Base-by-base conservation (phyloP, 2,888 invertebrate species). In the Colletes collaris region DNA sequence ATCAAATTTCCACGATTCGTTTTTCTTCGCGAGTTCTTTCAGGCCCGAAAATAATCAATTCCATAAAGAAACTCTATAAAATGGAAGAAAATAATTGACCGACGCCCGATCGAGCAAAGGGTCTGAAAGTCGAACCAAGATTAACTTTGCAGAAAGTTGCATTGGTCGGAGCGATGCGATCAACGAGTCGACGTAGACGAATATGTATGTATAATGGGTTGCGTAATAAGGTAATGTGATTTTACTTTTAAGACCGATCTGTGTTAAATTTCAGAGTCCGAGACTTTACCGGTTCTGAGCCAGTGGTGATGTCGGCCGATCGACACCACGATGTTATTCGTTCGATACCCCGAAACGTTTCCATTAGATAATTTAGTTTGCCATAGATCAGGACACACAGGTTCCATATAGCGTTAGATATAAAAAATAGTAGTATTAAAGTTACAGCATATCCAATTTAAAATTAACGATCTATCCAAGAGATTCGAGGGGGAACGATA, bases 191-290 rank as follows among this genome's bases (percentile, higher is more conserved):
- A 27, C 27, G 27, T 27, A 27, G 27, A 27, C 27, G 27, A 27
- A 27, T 27, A 27, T 27, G 27, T 27, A 27, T 27, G 27, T 27
- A 27, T 27, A 13, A 79, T 72, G 72, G 78, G 67, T 81, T 81
- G 74, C 65, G 58, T 71, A 83, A 85, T 71, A 83, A 85, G 76
- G 58, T 79, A 79, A 76, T 72, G 84, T 84, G 86, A 84, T 85
- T 87, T 87, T 87, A 87, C 59, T 87, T 87, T 86, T 87, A 87
- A 87, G 84, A 82, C 64, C 72, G 69, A 85, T 79, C 80, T 80
- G 76, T 76, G 75, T 82, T 86, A 82, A 69, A 77, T 72, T 60
- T 53, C 78, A 58, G 62, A 76, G 69, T 59, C 59, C 73, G 62
- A 53, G 72, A 79, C 50, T 71, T 65, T 60, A 56, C 58, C 76